Percentiles rank a stretch among this genome's conserved stretches.
Evolutionary conservation across 2,113 vertebrate species (phyloP).

Genomic region (Oryzias curvinotus): DNA sequence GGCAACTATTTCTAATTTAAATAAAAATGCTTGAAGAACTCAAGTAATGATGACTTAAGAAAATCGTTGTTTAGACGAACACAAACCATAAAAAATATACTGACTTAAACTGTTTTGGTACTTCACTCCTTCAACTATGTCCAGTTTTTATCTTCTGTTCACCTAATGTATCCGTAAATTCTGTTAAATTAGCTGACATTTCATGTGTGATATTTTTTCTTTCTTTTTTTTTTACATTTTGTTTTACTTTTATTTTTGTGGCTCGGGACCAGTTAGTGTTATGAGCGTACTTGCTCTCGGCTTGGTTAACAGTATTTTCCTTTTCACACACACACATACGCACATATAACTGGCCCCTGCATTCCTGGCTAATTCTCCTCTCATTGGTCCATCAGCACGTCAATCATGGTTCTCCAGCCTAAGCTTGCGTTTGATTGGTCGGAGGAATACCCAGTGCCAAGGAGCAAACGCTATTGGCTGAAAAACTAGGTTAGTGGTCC

Average conservation of each 20-base stretch:
- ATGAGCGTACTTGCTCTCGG: not conserved
- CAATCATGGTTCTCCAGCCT: constrained; percentile 33
- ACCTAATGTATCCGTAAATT: too few relatives aligned
- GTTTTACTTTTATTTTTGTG: not conserved
- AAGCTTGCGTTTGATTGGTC: constrained; percentile 55
- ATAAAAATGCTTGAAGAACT: not conserved
- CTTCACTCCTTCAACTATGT: too few relatives aligned
- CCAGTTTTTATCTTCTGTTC: too few relatives aligned
- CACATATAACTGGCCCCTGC: constrained; percentile 27
- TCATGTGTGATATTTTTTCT: too few relatives aligned
- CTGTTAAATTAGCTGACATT: too few relatives aligned
- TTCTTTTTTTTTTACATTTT: not conserved
- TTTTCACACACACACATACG: constrained; percentile 2
- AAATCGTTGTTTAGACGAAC: too few relatives aligned
- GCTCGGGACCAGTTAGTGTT: constrained; percentile 1
- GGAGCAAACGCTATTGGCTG: constrained; percentile 60
- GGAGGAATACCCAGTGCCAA: not conserved
- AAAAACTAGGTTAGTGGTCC: constrained; percentile 83
- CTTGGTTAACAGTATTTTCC: constrained; percentile 23
- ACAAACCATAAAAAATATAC: too few relatives aligned
- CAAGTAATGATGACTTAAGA: not conserved
- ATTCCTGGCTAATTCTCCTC: constrained; percentile 20
- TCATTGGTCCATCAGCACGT: constrained; percentile 30
- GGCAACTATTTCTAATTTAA: not conserved
- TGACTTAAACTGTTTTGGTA: too few relatives aligned